phyloP scores from a whole-genome alignment of 2,888 invertebrate species.

The Brachyopa scutellaris region DNA sequence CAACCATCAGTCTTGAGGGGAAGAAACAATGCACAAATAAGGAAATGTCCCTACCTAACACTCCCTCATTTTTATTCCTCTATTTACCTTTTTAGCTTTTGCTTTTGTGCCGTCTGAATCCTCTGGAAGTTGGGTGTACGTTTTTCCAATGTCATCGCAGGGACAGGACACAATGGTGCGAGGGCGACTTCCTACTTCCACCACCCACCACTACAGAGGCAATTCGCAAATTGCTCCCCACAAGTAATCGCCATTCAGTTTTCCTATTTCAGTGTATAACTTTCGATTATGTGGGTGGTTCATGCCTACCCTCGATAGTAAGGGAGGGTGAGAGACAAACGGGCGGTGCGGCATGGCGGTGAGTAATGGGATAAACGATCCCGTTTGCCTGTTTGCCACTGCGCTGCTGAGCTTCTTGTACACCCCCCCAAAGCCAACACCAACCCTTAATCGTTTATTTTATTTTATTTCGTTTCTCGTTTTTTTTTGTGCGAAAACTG shows the following conservation, averaged over 20 bases:
- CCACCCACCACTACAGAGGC: slow-evolving; percentile 64
- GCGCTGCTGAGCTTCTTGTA: slow-evolving; percentile 69
- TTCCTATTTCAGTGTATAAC: slow-evolving; percentile 68
- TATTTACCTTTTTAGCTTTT: slow-evolving; percentile 45
- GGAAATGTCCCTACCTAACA: slow-evolving; percentile 69
- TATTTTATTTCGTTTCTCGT: slow-evolving; percentile 27
- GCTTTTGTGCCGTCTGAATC: slow-evolving; percentile 36
- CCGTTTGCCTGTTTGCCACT: slow-evolving; percentile 70
- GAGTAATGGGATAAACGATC: slow-evolving; percentile 72
- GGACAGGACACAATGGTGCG: slow-evolving; percentile 46
- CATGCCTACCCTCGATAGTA: not conserved
- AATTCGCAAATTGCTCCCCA: slow-evolving; percentile 68
- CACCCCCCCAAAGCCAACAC: slow-evolving; percentile 29
- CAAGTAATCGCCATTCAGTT: slow-evolving; percentile 69
- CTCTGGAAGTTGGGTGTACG: slow-evolving; percentile 36
- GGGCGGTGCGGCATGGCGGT: slow-evolving; percentile 43
- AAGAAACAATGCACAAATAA: slow-evolving; percentile 68
- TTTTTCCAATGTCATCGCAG: slow-evolving; percentile 41
- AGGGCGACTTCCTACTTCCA: slow-evolving; percentile 43
- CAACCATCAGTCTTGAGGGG: slow-evolving; percentile 60
- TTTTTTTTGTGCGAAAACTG: slow-evolving; percentile 77
- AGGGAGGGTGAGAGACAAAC: slow-evolving; percentile 7
- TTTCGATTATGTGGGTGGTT: slow-evolving; percentile 65
- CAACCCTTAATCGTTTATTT: slow-evolving; percentile 72
- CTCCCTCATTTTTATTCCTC: slow-evolving; percentile 61